Conservation (phyloP, 2,113 vertebrate genomes). For the Pelvicachromis taeniatus region DNA sequence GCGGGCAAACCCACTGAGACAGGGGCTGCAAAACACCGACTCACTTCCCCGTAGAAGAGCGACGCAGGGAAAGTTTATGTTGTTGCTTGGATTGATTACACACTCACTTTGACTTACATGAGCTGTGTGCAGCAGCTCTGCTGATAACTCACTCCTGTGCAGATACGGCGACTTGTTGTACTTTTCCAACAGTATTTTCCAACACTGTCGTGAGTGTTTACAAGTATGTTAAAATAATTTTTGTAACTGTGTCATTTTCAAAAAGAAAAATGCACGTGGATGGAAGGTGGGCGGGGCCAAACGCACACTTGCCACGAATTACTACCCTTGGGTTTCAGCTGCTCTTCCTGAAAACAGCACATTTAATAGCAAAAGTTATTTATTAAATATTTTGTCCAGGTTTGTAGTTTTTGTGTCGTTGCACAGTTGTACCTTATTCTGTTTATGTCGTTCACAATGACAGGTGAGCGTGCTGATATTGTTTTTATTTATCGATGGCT, state of each 20-base stretch:
- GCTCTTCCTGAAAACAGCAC: not conserved
- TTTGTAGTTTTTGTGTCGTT: not conserved
- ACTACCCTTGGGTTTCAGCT: not conserved
- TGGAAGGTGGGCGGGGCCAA: not conserved
- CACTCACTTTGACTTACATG: not conserved
- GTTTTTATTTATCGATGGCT: not conserved
- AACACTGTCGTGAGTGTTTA: not conserved
- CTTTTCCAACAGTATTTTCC: not conserved
- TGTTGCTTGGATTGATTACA: not conserved
- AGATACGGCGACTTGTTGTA: not conserved
- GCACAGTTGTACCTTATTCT: not conserved
- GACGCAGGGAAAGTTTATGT: not conserved
- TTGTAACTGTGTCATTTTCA: not conserved
- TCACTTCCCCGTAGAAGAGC: not conserved
- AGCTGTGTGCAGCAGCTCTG: not conserved
- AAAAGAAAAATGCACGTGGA: not conserved
- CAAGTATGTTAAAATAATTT: not conserved
- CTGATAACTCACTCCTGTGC: not conserved
- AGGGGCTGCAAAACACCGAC: not conserved
- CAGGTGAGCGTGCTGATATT: not conserved
- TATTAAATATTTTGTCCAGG: not conserved
- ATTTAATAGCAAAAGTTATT: not conserved
- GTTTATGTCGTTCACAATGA: not conserved
- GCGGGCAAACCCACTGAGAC: constrained; percentile 1
- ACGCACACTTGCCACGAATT: not conserved